Conservation (phyloP, 2,113 vertebrate species). For the Hippolais icterina region DNA sequence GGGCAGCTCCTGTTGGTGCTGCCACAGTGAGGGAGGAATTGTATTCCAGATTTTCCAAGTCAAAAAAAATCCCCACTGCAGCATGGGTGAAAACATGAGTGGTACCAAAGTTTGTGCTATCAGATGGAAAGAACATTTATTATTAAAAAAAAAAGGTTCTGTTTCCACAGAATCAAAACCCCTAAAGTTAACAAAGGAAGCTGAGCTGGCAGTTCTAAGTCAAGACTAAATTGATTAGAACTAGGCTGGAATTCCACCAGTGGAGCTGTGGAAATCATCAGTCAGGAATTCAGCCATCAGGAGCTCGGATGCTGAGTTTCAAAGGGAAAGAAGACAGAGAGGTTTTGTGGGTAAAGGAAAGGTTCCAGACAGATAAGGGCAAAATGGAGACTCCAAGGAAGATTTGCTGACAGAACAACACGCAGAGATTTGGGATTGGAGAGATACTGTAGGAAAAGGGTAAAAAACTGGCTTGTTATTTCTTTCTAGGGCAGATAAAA, state of each 20-base stretch:
- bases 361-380: background rate
- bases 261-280: background rate
- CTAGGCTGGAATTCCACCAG: background rate
- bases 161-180: background rate
- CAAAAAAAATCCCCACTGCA: background rate
- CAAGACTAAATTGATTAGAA: background rate
- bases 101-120: background rate
- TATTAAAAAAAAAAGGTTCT: background rate
- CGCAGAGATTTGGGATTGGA: background rate
- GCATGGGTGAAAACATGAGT: background rate
- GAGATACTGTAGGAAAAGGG: too few relatives aligned
- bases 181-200: background rate
- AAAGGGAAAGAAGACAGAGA: accelerated
- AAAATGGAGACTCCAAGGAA: background rate
- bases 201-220: background rate
- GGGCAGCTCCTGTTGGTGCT: background rate
- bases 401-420: background rate
- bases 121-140: background rate
- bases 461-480: too few relatives aligned
- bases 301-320: accelerated
- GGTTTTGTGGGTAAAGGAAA: background rate
- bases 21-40: background rate
- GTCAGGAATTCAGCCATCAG: background rate
- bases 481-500: too few relatives aligned
- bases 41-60: background rate